These are phyloP conservation scores for Halcyon chelicuti DNA, from an alignment of 2,797 vertebrate genomes.

Conservation along the genomic window DNA sequence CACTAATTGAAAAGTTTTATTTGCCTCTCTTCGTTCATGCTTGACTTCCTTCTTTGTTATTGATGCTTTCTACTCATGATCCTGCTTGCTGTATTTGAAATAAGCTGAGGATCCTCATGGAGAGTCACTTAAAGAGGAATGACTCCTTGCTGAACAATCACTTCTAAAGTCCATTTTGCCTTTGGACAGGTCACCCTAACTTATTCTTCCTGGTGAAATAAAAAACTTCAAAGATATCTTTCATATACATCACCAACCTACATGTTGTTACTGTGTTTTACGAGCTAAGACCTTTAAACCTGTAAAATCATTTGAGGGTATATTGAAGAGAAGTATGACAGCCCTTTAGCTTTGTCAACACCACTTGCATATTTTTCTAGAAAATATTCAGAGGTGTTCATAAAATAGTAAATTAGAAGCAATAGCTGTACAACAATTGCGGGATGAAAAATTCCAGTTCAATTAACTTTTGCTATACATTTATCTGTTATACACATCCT, in stretches of 20 bases:
- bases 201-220: not conserved
- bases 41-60: conserved; percentile 2
- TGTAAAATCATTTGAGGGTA: not conserved
- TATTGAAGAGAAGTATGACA: not conserved
- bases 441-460: not conserved
- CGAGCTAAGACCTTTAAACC: not conserved
- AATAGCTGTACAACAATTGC: not conserved
- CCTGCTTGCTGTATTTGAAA: not conserved
- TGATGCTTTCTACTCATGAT: not conserved
- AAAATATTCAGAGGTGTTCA: not conserved
- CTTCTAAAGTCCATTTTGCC: not conserved
- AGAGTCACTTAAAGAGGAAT: not conserved
- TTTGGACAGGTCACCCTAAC: not conserved
- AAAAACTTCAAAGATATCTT: not conserved
- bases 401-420: not conserved
- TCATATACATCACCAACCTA: not conserved
- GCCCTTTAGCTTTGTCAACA: not conserved
- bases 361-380: not conserved
- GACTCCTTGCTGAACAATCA: not conserved
- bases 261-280: not conserved
- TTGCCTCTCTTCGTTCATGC: not conserved
- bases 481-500: not conserved
- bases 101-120: not conserved
- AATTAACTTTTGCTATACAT: not conserved
- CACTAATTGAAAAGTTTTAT: conserved; percentile 41